Base-by-base conservation (phyloP, 2,888 invertebrate species). In the Lasioglossum villosulum region DNA sequence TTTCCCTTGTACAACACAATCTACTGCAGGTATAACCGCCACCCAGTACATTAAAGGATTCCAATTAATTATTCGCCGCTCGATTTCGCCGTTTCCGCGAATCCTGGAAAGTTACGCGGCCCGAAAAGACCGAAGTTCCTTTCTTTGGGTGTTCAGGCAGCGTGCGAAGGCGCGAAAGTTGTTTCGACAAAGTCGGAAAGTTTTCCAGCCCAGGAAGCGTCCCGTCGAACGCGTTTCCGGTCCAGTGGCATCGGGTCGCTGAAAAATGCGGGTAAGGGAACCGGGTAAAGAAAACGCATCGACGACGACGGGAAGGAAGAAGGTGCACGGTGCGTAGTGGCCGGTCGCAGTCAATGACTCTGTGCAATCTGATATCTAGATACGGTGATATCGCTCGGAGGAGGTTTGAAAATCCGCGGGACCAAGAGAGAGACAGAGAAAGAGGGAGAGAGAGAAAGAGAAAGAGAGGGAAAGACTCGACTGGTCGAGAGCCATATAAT, bases 401-500 rank as follows among this genome's bases (percentile, higher is more conserved):
- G 81, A 87, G 85, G 79, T 88, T 88, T 83, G 90, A 89, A 90
- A 90, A 90, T 90, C 84, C 86, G 77, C 89, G 86, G 75, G 70
- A 68, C 37, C 66, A 42, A 42, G 42, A 42, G 42, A 42, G 42
- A 42, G 42, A 42, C 0, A 42, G 42, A 42, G 14, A 12, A 12
- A 42, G 10, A 39, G 30, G 19, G 66, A 19, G 4, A 27, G 82
- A 84, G 84, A 16, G 8, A 34, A 0, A 19, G 52, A 19, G 37
- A 68, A 1, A 66, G 34, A 66, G 34, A 23, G 68, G 23, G n/a
- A n/a, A 23, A 39, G 23, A 37, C 70, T 59, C 39, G 82, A 73
- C 56, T 76, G 66, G 66, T 63, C 16, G 70, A 45, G 83, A 84
- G 86, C 88, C 75, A 84, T 90, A 87, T 89, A 90, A 88, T 90